Evolutionary conservation across 1,140 invertebrate genomes (phyloP).

Genomic region (Melanaphis sacchari): DNA sequence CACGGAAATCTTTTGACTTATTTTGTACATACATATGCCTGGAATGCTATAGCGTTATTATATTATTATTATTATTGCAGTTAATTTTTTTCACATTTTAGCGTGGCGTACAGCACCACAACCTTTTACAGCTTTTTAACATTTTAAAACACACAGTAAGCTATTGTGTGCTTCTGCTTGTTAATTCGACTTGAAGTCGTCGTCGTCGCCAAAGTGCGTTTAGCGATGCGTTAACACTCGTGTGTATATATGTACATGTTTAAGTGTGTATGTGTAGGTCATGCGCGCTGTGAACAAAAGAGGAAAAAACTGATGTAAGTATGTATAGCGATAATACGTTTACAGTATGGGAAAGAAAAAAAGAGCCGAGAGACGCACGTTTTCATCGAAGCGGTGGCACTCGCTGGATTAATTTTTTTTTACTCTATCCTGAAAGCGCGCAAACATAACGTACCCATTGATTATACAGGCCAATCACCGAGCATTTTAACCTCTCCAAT

Average conservation of each 20-base stretch:
- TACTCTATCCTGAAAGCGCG: background rate
- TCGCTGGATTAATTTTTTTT: background rate
- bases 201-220: background rate
- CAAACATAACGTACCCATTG: background rate
- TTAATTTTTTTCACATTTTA: background rate
- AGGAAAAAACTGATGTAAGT: background rate
- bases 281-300: background rate
- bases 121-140: background rate
- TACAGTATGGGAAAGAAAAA: background rate
- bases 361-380: background rate
- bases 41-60: no score
- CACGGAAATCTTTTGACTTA: background rate
- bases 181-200: background rate
- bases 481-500: background rate
- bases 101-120: background rate
- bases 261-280: background rate
- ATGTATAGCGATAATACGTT: background rate
- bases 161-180: background rate
- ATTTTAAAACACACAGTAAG: background rate
- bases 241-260: background rate
- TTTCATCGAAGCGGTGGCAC: background rate
- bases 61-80: background rate
- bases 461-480: background rate
- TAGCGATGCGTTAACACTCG: background rate
- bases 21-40: background rate